Conservation (phyloP, 1,140 invertebrate species). For the Arctopsyche grandis region DNA sequence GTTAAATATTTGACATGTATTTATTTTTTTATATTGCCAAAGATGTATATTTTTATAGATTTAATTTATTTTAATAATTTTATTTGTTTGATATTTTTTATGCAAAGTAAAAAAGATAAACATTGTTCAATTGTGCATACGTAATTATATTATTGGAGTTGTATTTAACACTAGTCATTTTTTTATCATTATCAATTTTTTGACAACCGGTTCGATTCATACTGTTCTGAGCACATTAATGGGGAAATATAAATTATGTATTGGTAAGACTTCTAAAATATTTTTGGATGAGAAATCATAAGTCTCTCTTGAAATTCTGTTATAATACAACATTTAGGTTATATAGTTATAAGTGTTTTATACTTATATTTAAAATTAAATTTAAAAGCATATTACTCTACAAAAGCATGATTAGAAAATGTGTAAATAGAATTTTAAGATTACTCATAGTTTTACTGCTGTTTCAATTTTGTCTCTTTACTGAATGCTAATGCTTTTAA, state of each 20-base stretch:
- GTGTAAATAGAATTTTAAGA: conserved; percentile 54
- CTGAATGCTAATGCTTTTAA: conserved; percentile 51
- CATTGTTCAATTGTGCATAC: background rate
- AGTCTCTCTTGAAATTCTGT: conserved; percentile 49
- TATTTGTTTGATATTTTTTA: conserved; percentile 27
- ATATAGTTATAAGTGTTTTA: conserved; percentile 55
- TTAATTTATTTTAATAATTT: conserved; percentile 25
- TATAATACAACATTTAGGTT: conserved; percentile 51
- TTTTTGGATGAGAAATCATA: conserved; percentile 45
- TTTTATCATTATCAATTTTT: background rate
- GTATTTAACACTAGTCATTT: background rate
- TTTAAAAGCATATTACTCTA: conserved; percentile 52
- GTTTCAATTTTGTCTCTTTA: conserved; percentile 52
- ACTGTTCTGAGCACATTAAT: background rate
- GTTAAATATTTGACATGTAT: background rate
- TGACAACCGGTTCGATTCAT: background rate
- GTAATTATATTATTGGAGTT: no score
- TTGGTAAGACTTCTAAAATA: background rate
- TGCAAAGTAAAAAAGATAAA: no score
- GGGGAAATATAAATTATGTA: background rate
- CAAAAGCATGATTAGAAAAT: conserved; percentile 54
- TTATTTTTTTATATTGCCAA: conserved; percentile 16
- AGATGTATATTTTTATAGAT: conserved; percentile 30
- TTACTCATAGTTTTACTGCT: conserved; percentile 53
- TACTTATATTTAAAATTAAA: conserved; percentile 52